Base-by-base conservation (phyloP, 2,888 invertebrate species). In the Entomobrya multifasciata region DNA sequence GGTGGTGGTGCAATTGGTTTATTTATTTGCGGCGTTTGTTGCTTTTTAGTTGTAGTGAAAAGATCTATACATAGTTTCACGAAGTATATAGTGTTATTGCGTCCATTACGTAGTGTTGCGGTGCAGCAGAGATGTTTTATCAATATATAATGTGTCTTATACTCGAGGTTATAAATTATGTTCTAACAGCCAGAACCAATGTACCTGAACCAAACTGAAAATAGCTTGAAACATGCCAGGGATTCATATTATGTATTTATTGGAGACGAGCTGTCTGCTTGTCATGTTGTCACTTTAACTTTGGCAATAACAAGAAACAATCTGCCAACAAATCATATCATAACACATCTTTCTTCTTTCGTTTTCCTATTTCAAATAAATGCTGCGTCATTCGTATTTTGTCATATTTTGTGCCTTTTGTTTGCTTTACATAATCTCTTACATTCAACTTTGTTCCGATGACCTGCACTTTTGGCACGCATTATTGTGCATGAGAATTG, bases 281-380 rank as follows among this genome's bases (percentile, higher is more conserved):
- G 84, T 70, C 84, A 84, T 84, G 77, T 84, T 55, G 84, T 67
- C 84, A 70, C 49, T 70, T 77, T 76, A 57, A 77, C 57, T 70
- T 77, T 77, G 10, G 10, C 41, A 47, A 49, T 49, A 55, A 55
- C 20, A 44, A 84, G 84, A 25, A 30, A 49, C 84, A 84, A 70
- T 67, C 55, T 84, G 84, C 77, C 84, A 77, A 57, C 77, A 83
- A 76, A 74, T 74, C 74, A 74, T 13, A 74, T 27, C 30, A 70
- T 27, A 65, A 41, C 22, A 36, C 36, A 36, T 36, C 65, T 77
- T 57, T 67, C 84, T 78, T 78, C 77, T 6, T 4, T 36, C 4
- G 36, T 36, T 6, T 8, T 36, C 4, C 36, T 8, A 36, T 36
- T 36, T 36, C 4, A 4, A 36, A n/a, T n/a, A n/a, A 84, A 49